phyloP scores from a whole-genome alignment of 2,888 invertebrate species.

The Sycophila texana region DNA sequence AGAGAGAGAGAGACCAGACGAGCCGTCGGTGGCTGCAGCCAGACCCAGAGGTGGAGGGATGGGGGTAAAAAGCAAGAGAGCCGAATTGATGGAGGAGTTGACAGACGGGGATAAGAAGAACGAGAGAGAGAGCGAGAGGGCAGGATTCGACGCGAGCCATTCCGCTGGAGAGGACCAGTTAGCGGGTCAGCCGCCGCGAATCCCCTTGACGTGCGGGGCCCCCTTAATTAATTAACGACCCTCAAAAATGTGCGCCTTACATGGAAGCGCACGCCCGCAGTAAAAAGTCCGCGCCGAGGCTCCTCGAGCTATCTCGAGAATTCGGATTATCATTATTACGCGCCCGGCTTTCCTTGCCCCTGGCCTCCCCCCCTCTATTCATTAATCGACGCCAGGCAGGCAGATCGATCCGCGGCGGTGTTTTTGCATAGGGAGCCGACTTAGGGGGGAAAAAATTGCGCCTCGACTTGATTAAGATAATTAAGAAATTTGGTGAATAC shows the following conservation, averaged over 20 bases:
- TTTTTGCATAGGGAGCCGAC: neutral
- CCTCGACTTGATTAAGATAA: neutral
- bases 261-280: conserved; percentile 44
- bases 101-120: conserved; percentile 36
- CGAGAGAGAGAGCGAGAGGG: conserved; percentile 18
- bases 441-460: conserved; percentile 5
- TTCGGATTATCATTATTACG: conserved; percentile 62
- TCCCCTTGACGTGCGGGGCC: conserved; percentile 60
- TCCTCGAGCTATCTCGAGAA: conserved; percentile 63
- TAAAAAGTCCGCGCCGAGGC: conserved; percentile 54
- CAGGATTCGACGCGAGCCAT: conserved; percentile 42
- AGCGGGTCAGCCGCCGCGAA: conserved; percentile 58
- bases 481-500: conserved; percentile 38
- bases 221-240: conserved; percentile 71
- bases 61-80: conserved; percentile 9
- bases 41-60: neutral
- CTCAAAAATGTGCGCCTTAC: conserved; percentile 59
- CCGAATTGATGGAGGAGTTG: conserved; percentile 39
- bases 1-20: neutral
- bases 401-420: conserved; percentile 16
- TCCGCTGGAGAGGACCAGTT: conserved; percentile 52
- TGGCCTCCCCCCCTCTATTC: neutral
- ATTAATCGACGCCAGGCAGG: conserved; percentile 31
- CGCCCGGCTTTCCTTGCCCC: conserved; percentile 18
- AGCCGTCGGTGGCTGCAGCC: neutral